Evolutionary conservation across 2,113 vertebrate species (phyloP).

Genomic region (Gnathonemus echidnorhynchus): DNA sequence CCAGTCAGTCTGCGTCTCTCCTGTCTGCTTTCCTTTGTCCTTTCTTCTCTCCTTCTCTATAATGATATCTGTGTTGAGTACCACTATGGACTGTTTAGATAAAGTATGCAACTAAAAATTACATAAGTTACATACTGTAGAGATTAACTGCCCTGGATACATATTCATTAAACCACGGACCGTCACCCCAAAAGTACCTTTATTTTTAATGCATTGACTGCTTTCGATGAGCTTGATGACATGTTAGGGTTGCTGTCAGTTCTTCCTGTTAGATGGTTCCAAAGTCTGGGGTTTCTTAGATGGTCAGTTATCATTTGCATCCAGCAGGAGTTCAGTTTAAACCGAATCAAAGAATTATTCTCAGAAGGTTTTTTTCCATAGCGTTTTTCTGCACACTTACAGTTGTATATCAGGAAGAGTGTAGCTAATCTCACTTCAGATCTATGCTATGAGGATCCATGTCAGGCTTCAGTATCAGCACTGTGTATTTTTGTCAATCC

Average conservation of each 20-base stretch:
- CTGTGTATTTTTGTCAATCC: background rate
- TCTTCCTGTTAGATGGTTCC: background rate
- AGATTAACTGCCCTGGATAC: background rate
- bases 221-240: background rate
- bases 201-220: background rate
- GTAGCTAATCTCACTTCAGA: background rate
- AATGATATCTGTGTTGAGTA: background rate
- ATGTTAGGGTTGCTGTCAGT: background rate
- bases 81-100: background rate
- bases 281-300: background rate
- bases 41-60: background rate
- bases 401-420: background rate
- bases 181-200: background rate
- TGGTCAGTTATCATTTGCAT: background rate
- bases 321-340: background rate
- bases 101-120: background rate
- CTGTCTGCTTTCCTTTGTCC: background rate
- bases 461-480: background rate
- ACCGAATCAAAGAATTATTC: background rate
- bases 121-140: background rate
- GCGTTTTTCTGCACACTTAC: background rate
- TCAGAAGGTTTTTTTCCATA: background rate
- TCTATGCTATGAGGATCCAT: background rate
- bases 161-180: background rate
- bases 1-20: slow-evolving; percentile 68